These are phyloP conservation scores for Podilymbus podiceps DNA, from an alignment of 2,113 vertebrate species.

Conservation along the genomic window DNA sequence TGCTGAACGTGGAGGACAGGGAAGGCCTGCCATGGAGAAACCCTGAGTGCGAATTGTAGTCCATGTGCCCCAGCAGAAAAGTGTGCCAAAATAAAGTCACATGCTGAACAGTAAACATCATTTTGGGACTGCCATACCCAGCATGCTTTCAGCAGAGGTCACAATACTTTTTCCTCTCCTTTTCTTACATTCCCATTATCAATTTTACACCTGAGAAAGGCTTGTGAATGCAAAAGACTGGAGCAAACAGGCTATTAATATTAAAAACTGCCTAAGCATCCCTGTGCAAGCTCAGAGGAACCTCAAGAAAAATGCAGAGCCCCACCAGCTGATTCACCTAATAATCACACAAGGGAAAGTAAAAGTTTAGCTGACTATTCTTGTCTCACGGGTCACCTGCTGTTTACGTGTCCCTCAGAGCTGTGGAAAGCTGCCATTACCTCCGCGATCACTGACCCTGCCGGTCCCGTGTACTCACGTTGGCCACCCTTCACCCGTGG, in stretches of 20 bases:
- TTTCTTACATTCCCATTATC: neutral
- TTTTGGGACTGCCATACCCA: neutral
- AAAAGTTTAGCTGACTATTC: neutral
- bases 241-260: neutral
- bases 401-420: neutral
- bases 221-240: neutral
- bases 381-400: neutral
- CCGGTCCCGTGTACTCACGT: conserved; percentile 77
- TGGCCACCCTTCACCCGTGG: conserved; percentile 96
- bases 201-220: neutral
- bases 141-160: neutral
- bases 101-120: neutral
- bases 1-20: neutral
- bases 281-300: neutral
- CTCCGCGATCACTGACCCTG: neutral
- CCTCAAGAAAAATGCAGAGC: fast-evolving
- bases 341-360: neutral
- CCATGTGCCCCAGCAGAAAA: neutral
- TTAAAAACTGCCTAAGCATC: neutral
- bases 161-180: fast-evolving
- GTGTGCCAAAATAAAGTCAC: conserved; percentile 42
- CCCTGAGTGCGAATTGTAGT: neutral
- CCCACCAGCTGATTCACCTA: neutral
- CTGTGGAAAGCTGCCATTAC: neutral
- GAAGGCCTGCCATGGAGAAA: neutral